Conservation (phyloP, 2,113 vertebrate genomes). For the Scopus umbretta region DNA sequence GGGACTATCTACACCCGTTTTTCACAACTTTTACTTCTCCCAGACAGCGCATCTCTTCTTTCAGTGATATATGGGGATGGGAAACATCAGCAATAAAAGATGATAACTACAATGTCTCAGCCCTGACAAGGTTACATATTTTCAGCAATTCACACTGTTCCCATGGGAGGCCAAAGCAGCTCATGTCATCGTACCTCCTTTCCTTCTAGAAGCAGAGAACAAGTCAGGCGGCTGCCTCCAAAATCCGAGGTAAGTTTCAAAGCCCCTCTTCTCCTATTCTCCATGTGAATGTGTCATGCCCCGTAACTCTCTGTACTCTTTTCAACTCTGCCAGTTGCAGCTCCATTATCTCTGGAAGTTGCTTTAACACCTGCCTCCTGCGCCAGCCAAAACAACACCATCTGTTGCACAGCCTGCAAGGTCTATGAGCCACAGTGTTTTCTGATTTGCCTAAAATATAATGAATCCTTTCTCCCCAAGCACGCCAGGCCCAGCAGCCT, state of each 20-base stretch:
- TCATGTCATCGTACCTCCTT: background rate
- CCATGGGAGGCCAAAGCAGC: background rate
- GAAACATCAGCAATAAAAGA: constrained; percentile 13
- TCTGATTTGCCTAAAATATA: constrained; percentile 29
- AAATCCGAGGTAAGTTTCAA: background rate
- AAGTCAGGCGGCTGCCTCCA: background rate
- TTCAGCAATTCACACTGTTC: background rate
- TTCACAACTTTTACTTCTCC: background rate
- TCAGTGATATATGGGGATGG: background rate
- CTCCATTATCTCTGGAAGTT: constrained; percentile 35
- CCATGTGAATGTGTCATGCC: background rate
- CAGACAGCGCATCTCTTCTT: background rate
- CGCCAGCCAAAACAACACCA: constrained; percentile 8
- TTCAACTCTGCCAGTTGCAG: background rate
- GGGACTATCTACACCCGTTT: background rate
- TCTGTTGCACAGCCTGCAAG: constrained; percentile 7
- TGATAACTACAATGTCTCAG: background rate
- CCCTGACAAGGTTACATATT: background rate
- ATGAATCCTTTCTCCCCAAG: background rate
- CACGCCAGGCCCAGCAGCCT: background rate
- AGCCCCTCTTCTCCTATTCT: background rate
- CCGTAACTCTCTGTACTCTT: background rate
- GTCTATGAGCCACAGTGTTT: background rate
- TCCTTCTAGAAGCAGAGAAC: background rate
- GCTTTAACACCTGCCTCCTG: constrained; percentile 9